phyloP scores from a whole-genome alignment of 53 echinoderm and acorn worm genomes.

The Echinarachnius parma region DNA sequence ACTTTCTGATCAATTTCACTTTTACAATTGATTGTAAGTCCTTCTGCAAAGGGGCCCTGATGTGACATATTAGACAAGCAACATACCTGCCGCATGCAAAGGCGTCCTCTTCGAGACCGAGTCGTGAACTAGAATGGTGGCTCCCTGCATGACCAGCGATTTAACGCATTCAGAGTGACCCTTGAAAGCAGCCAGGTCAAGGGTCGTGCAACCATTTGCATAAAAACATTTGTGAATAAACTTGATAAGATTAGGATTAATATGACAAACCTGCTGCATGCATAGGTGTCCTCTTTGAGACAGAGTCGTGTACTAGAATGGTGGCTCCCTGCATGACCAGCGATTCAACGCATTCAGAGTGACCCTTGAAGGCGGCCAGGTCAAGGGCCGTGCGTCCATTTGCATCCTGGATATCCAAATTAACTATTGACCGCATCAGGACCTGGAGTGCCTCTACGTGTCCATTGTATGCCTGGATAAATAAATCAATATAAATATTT shows the following conservation, averaged over 20 bases:
- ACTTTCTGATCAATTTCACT: too few relatives aligned
- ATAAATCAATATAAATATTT: too few relatives aligned
- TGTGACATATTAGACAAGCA: background rate
- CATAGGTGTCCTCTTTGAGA: slow-evolving; percentile 82
- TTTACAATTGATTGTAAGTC: too few relatives aligned
- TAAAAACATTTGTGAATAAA: too few relatives aligned
- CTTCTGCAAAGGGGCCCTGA: too few relatives aligned
- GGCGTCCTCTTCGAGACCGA: slow-evolving; percentile 95
- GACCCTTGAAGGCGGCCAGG: slow-evolving; percentile 89
- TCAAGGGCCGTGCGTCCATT: slow-evolving; percentile 88
- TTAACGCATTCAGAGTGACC: slow-evolving; percentile 94
- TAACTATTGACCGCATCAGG: slow-evolving; percentile 87
- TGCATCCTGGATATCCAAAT: slow-evolving; percentile 94
- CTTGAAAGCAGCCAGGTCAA: slow-evolving; percentile 96
- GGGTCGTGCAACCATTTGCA: slow-evolving; percentile 89
- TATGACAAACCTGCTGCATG: slow-evolving; percentile 92
- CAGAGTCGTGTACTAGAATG: slow-evolving; percentile 80
- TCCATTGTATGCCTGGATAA: slow-evolving; percentile 93
- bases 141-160: slow-evolving; percentile 85
- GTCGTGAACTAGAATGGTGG: slow-evolving; percentile 84
- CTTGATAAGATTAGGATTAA: too few relatives aligned
- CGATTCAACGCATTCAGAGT: slow-evolving; percentile 86
- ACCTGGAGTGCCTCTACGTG: slow-evolving; percentile 90
- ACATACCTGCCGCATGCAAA: slow-evolving; percentile 89
- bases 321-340: slow-evolving; percentile 84